phyloP scores from a whole-genome alignment of 2,797 vertebrate genomes.

The Hapalemur alaotrensis region DNA sequence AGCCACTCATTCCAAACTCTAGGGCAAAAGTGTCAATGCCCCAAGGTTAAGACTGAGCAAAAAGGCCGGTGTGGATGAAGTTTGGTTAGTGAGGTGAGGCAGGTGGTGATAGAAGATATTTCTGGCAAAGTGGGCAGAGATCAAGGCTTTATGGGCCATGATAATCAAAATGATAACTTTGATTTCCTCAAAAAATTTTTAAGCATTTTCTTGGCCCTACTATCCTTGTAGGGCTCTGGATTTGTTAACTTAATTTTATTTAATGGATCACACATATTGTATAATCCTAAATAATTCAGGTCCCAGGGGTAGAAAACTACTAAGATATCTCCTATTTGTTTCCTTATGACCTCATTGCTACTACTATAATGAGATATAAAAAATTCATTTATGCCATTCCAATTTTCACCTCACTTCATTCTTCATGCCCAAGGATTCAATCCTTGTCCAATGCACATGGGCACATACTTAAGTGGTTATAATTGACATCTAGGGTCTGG shows the following conservation, averaged over 20 bases:
- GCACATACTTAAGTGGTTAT: background rate
- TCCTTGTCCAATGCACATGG: background rate
- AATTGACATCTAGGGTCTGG: background rate
- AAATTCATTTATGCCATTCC: background rate
- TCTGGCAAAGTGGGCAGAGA: background rate
- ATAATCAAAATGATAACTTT: background rate
- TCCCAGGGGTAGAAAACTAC: background rate
- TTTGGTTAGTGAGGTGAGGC: background rate
- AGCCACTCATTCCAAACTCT: background rate
- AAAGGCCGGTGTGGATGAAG: background rate
- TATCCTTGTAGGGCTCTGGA: background rate
- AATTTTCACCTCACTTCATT: background rate
- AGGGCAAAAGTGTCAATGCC: background rate
- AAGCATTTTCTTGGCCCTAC: background rate
- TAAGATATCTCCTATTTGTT: background rate
- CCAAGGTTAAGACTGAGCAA: background rate
- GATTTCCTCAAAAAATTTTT: background rate
- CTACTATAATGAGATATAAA: background rate
- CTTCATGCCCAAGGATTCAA: background rate
- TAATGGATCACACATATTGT: background rate
- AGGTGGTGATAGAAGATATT: background rate
- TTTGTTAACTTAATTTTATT: constrained; percentile 18
- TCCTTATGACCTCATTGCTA: background rate
- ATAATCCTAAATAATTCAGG: background rate
- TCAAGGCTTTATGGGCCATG: background rate